Evolutionary conservation across 2,888 invertebrate species (phyloP).

Genomic region (Xiphydria camelus): DNA sequence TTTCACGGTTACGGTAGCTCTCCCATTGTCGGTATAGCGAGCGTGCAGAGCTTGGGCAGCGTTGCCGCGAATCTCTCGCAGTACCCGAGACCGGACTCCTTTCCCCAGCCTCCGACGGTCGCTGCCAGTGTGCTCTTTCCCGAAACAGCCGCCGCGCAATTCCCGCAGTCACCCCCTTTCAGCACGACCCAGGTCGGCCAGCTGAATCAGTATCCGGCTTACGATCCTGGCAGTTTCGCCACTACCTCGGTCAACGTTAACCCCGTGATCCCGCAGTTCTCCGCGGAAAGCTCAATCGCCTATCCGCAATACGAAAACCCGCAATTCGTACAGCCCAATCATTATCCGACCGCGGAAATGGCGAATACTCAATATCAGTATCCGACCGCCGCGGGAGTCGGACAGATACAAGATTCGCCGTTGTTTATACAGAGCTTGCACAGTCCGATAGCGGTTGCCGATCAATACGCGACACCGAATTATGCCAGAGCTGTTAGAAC

Average conservation of each 20-base stretch:
- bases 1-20: conserved; percentile 40
- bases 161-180: conserved; percentile 41
- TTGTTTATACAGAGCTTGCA: conserved; percentile 44
- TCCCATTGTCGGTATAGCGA: conserved; percentile 32
- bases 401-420: conserved; percentile 44
- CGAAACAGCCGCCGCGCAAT: conserved; percentile 35
- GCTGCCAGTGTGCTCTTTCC: conserved; percentile 40
- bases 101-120: conserved; percentile 35
- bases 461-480: conserved; percentile 43
- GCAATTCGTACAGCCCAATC: conserved; percentile 46
- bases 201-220: conserved; percentile 42
- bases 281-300: conserved; percentile 40
- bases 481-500: conserved; percentile 43
- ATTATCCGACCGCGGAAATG: conserved; percentile 38
- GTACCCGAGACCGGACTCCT: conserved; percentile 41
- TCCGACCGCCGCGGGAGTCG: conserved; percentile 32
- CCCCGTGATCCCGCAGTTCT: conserved; percentile 41
- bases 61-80: conserved; percentile 38
- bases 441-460: conserved; percentile 43
- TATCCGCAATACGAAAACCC: conserved; percentile 42
- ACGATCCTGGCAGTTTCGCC: conserved; percentile 40
- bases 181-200: conserved; percentile 36
- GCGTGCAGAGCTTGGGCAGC: conserved; percentile 34
- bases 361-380: conserved; percentile 39
- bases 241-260: conserved; percentile 42